A percentile compares a stretch with the other conserved stretches of the same genome.
Evolutionary conservation across 2,797 vertebrate species (phyloP).

Genomic region (Spinus pinus): DNA sequence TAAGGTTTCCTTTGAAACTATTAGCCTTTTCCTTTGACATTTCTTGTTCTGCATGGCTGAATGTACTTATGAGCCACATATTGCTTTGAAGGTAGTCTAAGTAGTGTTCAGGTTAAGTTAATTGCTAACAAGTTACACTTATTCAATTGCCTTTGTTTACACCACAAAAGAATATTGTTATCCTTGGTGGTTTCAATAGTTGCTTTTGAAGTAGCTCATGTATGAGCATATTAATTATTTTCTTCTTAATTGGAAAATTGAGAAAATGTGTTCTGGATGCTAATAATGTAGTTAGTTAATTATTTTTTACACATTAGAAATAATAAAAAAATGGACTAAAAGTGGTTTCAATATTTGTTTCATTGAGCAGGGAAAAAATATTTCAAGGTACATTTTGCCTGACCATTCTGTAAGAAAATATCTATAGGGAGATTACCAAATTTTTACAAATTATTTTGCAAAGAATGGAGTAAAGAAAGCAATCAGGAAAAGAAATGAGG

Average conservation of each 20-base stretch:
- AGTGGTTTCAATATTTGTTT: not conserved
- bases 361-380: not conserved
- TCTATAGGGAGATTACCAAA: not conserved
- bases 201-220: constrained; percentile 12
- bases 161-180: constrained; percentile 13
- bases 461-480: not conserved
- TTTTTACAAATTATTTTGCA: not conserved
- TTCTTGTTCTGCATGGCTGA: constrained; percentile 65
- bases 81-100: constrained; percentile 53
- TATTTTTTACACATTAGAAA: not conserved
- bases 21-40: constrained; percentile 69
- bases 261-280: not conserved
- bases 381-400: not conserved
- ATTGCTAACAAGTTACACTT: constrained; percentile 41
- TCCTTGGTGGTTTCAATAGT: not conserved
- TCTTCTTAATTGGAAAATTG: not conserved
- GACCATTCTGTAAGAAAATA: not conserved
- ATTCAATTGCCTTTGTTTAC: constrained; percentile 41
- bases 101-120: constrained; percentile 42
- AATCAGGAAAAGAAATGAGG: not conserved
- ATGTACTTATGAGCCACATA: constrained; percentile 41
- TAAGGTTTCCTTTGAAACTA: constrained; percentile 54
- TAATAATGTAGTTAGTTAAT: not conserved
- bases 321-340: not conserved
- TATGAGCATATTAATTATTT: constrained; percentile 11